Evolutionary conservation across 1,140 invertebrate genomes (phyloP), one percentile per base, ranked within the genome.

Genomic region (Leptestheria dahalacensis): DNA sequence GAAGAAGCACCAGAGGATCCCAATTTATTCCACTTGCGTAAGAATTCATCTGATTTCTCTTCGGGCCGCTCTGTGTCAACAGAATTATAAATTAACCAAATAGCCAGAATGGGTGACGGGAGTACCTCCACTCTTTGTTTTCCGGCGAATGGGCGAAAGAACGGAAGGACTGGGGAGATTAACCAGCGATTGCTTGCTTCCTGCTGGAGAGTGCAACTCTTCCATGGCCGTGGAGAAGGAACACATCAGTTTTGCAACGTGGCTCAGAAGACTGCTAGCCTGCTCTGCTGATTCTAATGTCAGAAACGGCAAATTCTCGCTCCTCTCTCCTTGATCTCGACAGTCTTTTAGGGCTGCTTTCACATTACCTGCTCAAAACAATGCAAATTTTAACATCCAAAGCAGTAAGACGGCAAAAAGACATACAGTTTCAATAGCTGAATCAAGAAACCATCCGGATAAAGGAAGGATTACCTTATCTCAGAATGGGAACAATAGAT

Each of bases 1-100:
- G 71, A 74, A 25, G 15, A 6, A 41, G 33, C 6, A 41, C 33
- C 33, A 6, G 6, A 15, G 15, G 6, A 9, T 15, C 6, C 51
- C 53, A 28, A 41, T 62, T 60, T 23, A 46, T 12, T 47, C 29
- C n/a, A 60, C 54, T 59, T 61, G 4, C 53, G 53, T 0, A 10
- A 23, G 21, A 10, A 52, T 10, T 55, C 53, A 28, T 55, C 53
- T 15, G 53, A 41, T 20, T 55, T 55, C 15, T 55, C 53, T 55
- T 55, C 53, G 15, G 33, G 6, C 6, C 6, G 6, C 15, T 41
- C 33, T 41, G 33, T 15, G n/a, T n/a, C n/a, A n/a, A n/a, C n/a
- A n/a, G n/a, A n/a, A n/a, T n/a, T n/a, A n/a, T n/a, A n/a, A n/a
- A n/a, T n/a, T n/a, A n/a, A n/a, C n/a, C n/a, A n/a, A n/a, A n/a